Evolutionary conservation across 2,797 vertebrate species (phyloP).

Genomic region (Phoebastria nigripes): DNA sequence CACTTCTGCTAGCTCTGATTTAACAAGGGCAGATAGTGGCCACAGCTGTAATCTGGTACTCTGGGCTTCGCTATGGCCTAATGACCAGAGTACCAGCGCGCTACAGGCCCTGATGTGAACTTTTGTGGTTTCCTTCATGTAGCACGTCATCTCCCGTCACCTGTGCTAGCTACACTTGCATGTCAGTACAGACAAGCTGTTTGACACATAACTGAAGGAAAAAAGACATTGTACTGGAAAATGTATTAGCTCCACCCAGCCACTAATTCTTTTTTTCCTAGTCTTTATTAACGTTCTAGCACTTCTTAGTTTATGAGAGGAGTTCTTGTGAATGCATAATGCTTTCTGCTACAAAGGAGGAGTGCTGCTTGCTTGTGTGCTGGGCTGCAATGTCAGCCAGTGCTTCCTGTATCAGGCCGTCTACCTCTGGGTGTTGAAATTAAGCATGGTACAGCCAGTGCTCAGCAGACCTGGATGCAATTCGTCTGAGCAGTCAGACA

Average conservation of each 20-base stretch:
- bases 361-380: not conserved
- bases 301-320: not conserved
- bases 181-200: not conserved
- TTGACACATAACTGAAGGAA: not conserved
- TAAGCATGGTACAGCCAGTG: not conserved
- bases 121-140: not conserved
- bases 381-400: not conserved
- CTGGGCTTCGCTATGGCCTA: not conserved
- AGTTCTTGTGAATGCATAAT: not conserved
- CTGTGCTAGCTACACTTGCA: fast-evolving
- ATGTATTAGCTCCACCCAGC: not conserved
- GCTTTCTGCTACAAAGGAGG: not conserved
- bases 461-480: not conserved
- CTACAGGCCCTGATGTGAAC: not conserved
- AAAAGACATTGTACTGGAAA: not conserved
- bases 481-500: not conserved
- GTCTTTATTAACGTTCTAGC: not conserved
- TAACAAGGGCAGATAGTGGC: not conserved
- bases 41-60: not conserved
- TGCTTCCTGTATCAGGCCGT: not conserved
- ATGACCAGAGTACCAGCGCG: not conserved
- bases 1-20: not conserved
- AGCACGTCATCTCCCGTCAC: not conserved
- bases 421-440: not conserved
- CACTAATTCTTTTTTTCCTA: not conserved